phyloP scores from a whole-genome alignment of 2,113 vertebrate genomes.

The Crocuta crocuta region DNA sequence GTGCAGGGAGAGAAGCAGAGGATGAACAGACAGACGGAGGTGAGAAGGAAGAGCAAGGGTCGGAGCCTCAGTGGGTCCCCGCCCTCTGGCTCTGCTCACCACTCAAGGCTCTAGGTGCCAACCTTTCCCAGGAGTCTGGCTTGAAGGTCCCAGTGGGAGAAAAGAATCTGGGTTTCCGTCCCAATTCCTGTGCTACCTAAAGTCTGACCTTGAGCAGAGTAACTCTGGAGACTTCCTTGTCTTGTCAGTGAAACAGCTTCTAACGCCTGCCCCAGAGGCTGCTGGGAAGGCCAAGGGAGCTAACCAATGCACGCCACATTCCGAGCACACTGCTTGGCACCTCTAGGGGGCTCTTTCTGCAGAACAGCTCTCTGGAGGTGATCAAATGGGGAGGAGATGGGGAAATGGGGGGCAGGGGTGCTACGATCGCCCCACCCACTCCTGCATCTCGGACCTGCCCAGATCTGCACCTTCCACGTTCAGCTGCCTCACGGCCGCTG shows the following conservation, averaged over 20 bases:
- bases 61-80: accelerated
- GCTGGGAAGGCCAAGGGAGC: not conserved
- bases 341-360: accelerated
- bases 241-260: not conserved
- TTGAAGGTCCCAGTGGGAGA: not conserved
- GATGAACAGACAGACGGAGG: accelerated
- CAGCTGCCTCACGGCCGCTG: not conserved
- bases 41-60: accelerated
- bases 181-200: not conserved
- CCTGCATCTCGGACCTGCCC: not conserved
- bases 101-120: accelerated
- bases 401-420: accelerated
- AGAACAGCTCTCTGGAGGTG: not conserved
- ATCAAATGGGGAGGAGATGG: not conserved
- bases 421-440: accelerated
- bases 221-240: not conserved
- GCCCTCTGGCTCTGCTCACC: not conserved
- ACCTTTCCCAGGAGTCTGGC: not conserved
- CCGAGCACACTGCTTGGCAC: not conserved
- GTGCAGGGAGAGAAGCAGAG: not conserved
- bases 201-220: not conserved
- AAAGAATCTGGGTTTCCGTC: not conserved
- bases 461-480: not conserved
- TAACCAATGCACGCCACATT: not conserved
- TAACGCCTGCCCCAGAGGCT: not conserved